Conservation (phyloP, 2,113 vertebrate genomes). For the Meleagris gallopavo region DNA sequence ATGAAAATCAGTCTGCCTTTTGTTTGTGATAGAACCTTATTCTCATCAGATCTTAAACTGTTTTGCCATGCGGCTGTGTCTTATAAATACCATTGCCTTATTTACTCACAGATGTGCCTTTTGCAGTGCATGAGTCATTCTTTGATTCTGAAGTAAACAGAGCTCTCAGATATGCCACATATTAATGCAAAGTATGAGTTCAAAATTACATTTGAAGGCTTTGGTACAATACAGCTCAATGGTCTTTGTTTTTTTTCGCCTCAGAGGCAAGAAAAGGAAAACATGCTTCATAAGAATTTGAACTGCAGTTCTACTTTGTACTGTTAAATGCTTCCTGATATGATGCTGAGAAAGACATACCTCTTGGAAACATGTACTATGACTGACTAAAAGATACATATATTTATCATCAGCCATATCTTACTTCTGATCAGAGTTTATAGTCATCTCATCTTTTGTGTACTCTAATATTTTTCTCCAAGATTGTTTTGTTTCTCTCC, state of each 20-base stretch:
- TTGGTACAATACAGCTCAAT: slow-evolving; percentile 21
- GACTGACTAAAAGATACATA: neutral
- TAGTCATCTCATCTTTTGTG: neutral
- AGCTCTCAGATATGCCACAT: neutral
- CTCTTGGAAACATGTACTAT: neutral
- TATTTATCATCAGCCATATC: neutral
- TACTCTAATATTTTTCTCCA: neutral
- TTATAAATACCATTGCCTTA: neutral
- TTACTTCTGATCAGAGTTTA: neutral
- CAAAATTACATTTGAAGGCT: slow-evolving; percentile 56
- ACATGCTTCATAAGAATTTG: slow-evolving; percentile 31
- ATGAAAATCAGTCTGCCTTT: neutral
- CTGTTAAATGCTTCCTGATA: neutral
- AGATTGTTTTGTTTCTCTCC: neutral
- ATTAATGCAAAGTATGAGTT: slow-evolving; percentile 21
- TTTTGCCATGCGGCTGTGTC: neutral
- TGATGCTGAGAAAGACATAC: neutral
- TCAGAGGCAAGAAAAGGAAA: slow-evolving; percentile 42
- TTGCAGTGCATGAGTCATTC: neutral
- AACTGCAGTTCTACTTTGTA: slow-evolving; percentile 38
- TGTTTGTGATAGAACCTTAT: neutral
- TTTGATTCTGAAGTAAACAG: neutral
- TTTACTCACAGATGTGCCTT: neutral
- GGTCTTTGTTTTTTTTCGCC: slow-evolving; percentile 10
- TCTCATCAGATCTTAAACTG: neutral